Conservation (phyloP, 2,888 invertebrate species). For the Lepidocyrtoides sp. region DNA sequence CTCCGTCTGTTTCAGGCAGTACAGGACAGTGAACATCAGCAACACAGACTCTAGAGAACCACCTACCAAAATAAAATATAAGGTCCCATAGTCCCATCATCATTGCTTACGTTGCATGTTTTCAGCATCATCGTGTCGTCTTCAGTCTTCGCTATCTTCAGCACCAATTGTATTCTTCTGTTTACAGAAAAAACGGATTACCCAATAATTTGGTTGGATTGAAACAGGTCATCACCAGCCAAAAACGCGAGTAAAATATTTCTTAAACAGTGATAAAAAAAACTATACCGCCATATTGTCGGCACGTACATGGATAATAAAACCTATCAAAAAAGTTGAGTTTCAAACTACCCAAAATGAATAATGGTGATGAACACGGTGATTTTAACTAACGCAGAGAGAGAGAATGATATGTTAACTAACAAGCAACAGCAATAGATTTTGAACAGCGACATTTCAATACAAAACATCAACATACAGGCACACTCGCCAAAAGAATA, state of each 20-base stretch:
- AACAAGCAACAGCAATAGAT: conserved; percentile 8
- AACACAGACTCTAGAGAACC: neutral
- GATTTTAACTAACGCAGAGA: neutral
- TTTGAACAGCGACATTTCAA: conserved; percentile 17
- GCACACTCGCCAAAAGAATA: neutral
- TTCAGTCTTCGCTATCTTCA: neutral
- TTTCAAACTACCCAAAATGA: no score
- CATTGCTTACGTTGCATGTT: neutral
- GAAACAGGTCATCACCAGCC: neutral
- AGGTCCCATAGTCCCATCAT: conserved; percentile 27
- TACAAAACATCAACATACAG: neutral
- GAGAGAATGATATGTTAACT: conserved; percentile 67
- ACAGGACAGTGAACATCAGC: neutral
- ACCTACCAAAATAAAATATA: neutral
- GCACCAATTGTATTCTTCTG: neutral
- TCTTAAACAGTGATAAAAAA: neutral
- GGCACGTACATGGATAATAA: neutral
- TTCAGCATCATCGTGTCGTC: neutral
- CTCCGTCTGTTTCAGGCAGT: neutral
- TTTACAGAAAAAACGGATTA: neutral
- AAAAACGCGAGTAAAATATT: neutral
- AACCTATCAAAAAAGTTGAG: neutral
- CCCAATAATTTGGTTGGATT: conserved; percentile 7
- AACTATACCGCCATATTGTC: neutral
- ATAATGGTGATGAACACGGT: neutral